Evolutionary conservation across 2,113 vertebrate species (phyloP).

Genomic region (Mormoops blainvillei): DNA sequence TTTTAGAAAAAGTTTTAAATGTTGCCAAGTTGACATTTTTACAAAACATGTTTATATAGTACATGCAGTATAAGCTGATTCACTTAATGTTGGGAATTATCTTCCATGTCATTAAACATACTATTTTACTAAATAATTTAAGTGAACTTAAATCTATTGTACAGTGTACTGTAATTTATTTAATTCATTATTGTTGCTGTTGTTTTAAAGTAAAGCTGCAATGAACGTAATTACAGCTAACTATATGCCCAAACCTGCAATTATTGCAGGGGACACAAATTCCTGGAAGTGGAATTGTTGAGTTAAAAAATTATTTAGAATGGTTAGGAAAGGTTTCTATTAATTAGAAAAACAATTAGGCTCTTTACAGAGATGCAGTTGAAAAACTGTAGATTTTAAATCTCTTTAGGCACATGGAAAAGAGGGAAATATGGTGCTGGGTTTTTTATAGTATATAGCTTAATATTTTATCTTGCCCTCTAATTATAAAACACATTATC

Average conservation of each 20-base stretch:
- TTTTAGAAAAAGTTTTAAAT: neutral
- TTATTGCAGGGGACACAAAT: neutral
- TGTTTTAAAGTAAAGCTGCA: neutral
- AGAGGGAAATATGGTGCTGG: neutral
- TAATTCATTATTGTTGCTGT: neutral
- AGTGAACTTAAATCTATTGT: neutral
- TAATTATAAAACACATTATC: slow-evolving; percentile 20
- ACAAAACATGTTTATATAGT: neutral
- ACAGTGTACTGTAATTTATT: neutral
- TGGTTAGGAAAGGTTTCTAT: slow-evolving; percentile 4
- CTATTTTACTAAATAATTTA: slow-evolving; percentile 16
- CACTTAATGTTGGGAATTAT: slow-evolving; percentile 4
- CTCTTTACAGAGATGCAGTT: neutral
- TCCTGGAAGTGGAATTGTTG: neutral
- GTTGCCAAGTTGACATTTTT: neutral
- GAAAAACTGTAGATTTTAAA: neutral
- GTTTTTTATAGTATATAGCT: neutral
- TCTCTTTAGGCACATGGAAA: neutral
- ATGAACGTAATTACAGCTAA: neutral
- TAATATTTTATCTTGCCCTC: slow-evolving; percentile 35
- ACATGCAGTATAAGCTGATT: slow-evolving; percentile 1
- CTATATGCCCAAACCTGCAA: neutral
- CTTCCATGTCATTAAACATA: neutral
- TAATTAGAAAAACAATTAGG: neutral
- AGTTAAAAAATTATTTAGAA: slow-evolving; percentile 16